Percentiles rank a stretch among this genome's conserved stretches.
Evolutionary conservation across 2,797 vertebrate genomes (phyloP).

Genomic region (Alectoris magna): DNA sequence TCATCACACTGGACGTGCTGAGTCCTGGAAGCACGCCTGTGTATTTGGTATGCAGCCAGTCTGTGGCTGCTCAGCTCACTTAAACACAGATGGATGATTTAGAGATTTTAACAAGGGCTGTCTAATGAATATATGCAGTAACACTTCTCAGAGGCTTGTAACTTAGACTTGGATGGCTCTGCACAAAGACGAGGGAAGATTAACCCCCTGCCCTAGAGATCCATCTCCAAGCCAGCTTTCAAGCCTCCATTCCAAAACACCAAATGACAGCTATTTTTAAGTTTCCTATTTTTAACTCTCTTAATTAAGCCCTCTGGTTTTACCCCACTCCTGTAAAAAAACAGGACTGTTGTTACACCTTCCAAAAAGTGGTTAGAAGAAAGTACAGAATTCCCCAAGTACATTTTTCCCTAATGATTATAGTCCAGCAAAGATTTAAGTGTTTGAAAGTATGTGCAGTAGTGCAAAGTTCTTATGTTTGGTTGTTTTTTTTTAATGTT

Average conservation of each 20-base stretch:
- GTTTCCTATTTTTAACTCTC: background rate
- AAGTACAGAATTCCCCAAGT: background rate
- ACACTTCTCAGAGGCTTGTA: constrained; percentile 28
- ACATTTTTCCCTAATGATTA: background rate
- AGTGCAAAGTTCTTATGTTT: background rate
- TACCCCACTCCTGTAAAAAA: background rate
- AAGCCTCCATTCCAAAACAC: background rate
- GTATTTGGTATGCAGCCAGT: background rate
- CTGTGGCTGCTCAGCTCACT: background rate
- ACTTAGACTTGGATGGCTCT: background rate
- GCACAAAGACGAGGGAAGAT: background rate
- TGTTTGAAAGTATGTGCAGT: background rate
- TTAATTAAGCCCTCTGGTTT: background rate
- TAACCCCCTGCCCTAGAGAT: background rate
- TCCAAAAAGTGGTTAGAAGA: background rate
- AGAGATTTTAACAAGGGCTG: constrained; percentile 4
- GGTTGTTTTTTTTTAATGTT: rapidly evolving
- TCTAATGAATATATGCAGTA: constrained; percentile 9
- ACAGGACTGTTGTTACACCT: background rate
- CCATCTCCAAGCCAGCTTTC: constrained; percentile 21
- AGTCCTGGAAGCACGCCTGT: background rate
- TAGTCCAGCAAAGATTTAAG: background rate
- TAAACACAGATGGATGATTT: background rate
- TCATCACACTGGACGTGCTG: background rate
- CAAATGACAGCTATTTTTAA: background rate